Evolutionary conservation across 2,113 vertebrate species (phyloP).

Genomic region (Pipa parva): DNA sequence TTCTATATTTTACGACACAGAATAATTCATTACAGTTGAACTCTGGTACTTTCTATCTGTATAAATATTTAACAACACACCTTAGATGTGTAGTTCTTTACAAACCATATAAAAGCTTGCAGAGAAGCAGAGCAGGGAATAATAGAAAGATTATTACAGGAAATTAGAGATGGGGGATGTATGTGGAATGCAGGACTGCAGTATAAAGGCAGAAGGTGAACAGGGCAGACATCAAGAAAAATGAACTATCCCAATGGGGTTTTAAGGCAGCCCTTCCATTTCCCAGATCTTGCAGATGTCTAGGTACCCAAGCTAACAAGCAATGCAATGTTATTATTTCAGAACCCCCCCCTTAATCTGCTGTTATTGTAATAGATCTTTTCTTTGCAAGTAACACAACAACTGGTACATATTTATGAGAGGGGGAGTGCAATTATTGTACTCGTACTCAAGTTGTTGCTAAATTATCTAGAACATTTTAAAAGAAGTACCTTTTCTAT

Average conservation of each 20-base stretch:
- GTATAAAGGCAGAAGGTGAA: neutral
- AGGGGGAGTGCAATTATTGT: too few species aligned
- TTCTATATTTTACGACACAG: neutral
- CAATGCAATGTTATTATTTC: too few species aligned
- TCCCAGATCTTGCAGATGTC: neutral
- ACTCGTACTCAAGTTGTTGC: too few species aligned
- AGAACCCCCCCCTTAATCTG: too few species aligned
- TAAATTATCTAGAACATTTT: too few species aligned
- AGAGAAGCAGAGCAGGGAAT: neutral
- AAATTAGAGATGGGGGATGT: conserved; percentile 1
- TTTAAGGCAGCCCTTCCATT: neutral
- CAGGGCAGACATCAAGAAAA: conserved; percentile 1
- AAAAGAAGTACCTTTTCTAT: too few species aligned
- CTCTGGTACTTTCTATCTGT: conserved; percentile 6
- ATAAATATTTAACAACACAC: conserved; percentile 20
- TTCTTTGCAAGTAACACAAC: too few species aligned
- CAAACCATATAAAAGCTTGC: neutral
- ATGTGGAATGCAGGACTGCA: neutral
- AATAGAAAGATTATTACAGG: conserved; percentile 3
- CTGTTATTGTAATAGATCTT: too few species aligned
- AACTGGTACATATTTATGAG: too few species aligned
- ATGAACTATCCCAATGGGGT: neutral
- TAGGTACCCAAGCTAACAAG: neutral
- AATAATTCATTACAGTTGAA: conserved; percentile 22
- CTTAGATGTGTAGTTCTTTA: conserved; percentile 4